A percentile compares a stretch with the other conserved stretches of the same genome.
Conservation (phyloP, 1,140 invertebrate species). For the Ditylenchus dipsaci region DNA sequence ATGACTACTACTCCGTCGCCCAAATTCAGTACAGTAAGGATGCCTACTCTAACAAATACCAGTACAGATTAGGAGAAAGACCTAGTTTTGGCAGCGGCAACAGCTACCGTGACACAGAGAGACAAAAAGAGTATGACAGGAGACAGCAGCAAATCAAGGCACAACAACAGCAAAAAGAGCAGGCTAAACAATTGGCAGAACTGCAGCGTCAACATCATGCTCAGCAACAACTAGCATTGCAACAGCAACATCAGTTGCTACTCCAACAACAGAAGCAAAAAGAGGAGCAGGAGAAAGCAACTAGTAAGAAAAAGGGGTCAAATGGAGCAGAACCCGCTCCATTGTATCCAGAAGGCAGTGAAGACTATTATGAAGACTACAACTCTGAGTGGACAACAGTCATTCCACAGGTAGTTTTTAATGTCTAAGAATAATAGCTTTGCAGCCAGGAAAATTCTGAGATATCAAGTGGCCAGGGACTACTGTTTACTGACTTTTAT, state of each 20-base stretch:
- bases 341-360: constrained; percentile 36
- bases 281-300: neutral
- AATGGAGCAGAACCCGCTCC: constrained; percentile 30
- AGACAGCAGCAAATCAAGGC: neutral
- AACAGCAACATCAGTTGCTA: constrained; percentile 14
- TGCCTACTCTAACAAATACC: constrained; percentile 9
- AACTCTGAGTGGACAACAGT: constrained; percentile 43
- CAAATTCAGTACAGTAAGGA: constrained; percentile 7
- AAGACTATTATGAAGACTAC: constrained; percentile 41
- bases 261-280: constrained; percentile 12
- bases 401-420: constrained; percentile 22
- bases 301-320: neutral
- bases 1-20: neutral
- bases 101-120: constrained; percentile 2
- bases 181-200: neutral
- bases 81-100: neutral
- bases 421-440: no score
- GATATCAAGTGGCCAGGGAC: no score
- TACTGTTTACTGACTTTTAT: no score
- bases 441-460: no score
- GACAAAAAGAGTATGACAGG: neutral
- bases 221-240: constrained; percentile 14
- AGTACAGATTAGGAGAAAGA: constrained; percentile 4
- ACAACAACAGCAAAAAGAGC: neutral
- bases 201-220: neutral